phyloP scores from a whole-genome alignment of 2,888 invertebrate genomes.

The Pilophorus perplexus region DNA sequence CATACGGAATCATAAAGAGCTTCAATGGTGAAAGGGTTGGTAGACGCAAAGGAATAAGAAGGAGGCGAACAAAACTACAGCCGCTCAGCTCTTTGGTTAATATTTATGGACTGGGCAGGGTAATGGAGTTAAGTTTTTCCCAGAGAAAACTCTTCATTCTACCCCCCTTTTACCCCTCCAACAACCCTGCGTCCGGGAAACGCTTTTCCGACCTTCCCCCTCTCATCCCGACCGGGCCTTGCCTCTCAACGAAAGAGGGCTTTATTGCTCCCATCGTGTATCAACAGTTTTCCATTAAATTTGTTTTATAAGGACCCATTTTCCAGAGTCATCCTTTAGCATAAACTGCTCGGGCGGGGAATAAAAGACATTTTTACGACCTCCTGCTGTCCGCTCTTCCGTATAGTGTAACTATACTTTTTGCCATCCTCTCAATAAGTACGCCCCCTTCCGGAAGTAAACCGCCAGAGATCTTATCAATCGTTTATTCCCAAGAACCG shows the following conservation, averaged over 20 bases:
- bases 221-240: no score
- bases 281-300: constrained; percentile 40
- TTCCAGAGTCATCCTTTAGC: constrained; percentile 34
- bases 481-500: no score
- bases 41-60: not conserved
- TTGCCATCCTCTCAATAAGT: not conserved
- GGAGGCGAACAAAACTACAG: constrained; percentile 20
- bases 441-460: no score
- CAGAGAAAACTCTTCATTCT: constrained; percentile 7
- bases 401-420: constrained; percentile 19
- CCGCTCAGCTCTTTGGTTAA: constrained; percentile 31
- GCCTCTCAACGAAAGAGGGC: constrained; percentile 16
- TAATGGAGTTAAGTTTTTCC: constrained; percentile 38
- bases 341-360: constrained; percentile 35
- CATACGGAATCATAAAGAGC: no score
- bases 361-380: constrained; percentile 34
- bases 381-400: constrained; percentile 19
- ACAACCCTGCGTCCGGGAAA: not conserved
- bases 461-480: no score
- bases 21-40: no score
- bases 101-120: constrained; percentile 34
- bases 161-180: not conserved
- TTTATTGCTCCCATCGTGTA: constrained; percentile 36
- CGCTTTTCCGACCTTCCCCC: constrained; percentile 23
- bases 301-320: constrained; percentile 37